phyloP scores from a whole-genome alignment of 2,888 invertebrate species.

The Nomada hirtipes region DNA sequence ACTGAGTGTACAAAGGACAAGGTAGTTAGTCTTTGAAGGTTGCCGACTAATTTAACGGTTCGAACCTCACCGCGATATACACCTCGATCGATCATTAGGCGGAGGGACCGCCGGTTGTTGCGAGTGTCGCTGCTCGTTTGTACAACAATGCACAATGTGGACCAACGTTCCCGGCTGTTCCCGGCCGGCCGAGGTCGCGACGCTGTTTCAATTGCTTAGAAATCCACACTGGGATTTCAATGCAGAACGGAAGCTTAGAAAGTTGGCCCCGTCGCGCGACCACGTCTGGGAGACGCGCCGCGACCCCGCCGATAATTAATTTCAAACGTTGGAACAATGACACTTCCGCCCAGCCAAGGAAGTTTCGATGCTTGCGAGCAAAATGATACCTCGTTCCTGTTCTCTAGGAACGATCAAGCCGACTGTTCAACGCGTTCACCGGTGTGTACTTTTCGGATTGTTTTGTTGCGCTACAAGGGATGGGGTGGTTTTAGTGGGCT shows the following conservation, averaged over 20 bases:
- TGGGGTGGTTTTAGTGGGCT: too few species aligned
- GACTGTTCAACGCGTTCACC: too few species aligned
- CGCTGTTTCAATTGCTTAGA: conserved; percentile 65
- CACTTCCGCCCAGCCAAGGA: conserved; percentile 26
- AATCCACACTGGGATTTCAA: conserved; percentile 56
- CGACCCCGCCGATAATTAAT: conserved; percentile 59
- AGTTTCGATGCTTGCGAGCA: conserved; percentile 18
- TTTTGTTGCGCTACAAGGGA: too few species aligned
- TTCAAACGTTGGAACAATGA: conserved; percentile 40
- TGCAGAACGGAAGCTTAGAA: conserved; percentile 38
- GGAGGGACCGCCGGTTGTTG: conserved; percentile 30
- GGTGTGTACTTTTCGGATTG: too few species aligned
- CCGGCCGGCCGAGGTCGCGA: conserved; percentile 11
- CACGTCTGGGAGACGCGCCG: neutral
- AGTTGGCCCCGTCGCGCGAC: conserved; percentile 23
- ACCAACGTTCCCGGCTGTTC: conserved; percentile 14
- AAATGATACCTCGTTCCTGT: conserved; percentile 1
- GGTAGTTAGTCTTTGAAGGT: conserved; percentile 67
- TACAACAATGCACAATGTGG: conserved; percentile 42
- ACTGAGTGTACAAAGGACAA: conserved; percentile 60
- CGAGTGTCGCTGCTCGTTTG: conserved; percentile 45
- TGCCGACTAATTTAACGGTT: conserved; percentile 69
- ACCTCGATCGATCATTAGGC: conserved; percentile 66
- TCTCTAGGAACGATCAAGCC: neutral
- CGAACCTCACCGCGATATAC: conserved; percentile 50